Evolutionary conservation across 2,113 vertebrate species (phyloP), one percentile per base, ranked within the genome.

Genomic region (Amphiprion ocellaris): DNA sequence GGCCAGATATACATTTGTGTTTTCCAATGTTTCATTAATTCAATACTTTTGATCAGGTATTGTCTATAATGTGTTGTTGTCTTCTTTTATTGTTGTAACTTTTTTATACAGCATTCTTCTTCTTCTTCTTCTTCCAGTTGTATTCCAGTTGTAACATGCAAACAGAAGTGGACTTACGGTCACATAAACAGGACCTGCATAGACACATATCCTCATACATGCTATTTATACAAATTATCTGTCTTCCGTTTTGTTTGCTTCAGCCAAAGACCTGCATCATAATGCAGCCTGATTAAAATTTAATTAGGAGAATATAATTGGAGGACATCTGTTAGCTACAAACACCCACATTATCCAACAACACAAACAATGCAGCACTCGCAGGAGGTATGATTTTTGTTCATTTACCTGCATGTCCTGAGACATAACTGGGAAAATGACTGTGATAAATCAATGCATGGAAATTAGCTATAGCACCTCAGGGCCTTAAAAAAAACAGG

Each of bases 281-380:
- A 93, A 80, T 92, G 77, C 30, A 62, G 69, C 68, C 62, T 91
- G 82, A 91, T 92, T 93, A 85, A 83, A 89, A 88, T 70, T 61
- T 82, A 92, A 91, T 92, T 89, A 88, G 55, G 61, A 79, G 74
- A 63, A 50, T 74, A 61, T 90, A 92, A 93, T 91, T 87, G 84
- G 79, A 87, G 87, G 86, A 87, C 90, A 92, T 94, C 85, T 93
- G 84, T 83, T 90, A 89, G 85, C 66, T 65, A 53, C 53, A 80
- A 85, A 75, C 33, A 69, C 80, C 28, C 59, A 73, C 30, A 87
- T 89, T 84, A 78, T 64, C 79, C 61, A 87, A 82, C 52, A 88
- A 74, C 55, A 52, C 77, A 75, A 83, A 81, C 69, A 87, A 74
- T 53, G 47, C 73, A 59, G 68, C 64, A 53, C n/a, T 55, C 21